phyloP scores from a whole-genome alignment of 2,113 vertebrate species.

The Gobius niger region DNA sequence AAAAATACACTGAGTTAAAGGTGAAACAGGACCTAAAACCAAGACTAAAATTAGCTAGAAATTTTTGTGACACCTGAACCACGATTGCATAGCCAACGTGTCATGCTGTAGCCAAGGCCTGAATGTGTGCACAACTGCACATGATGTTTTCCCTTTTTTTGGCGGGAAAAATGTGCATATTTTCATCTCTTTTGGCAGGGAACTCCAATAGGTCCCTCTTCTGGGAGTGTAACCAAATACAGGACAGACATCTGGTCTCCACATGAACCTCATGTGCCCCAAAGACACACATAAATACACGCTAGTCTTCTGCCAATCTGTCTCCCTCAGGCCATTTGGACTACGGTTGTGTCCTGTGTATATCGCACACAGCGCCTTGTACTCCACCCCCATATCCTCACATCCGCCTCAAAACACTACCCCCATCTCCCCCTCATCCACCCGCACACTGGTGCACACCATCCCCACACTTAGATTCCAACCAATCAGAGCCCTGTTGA shows the following conservation, averaged over 20 bases:
- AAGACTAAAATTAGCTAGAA: too few species aligned
- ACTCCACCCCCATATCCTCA: conserved; percentile 25
- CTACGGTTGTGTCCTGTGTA: conserved; percentile 24
- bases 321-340: conserved; percentile 26
- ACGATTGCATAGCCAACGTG: not conserved
- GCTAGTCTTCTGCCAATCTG: conserved; percentile 6
- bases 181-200: conserved; percentile 22
- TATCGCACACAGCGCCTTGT: conserved; percentile 47
- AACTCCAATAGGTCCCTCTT: conserved; percentile 17
- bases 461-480: conserved; percentile 46
- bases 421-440: conserved; percentile 25
- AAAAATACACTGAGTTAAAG: too few species aligned
- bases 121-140: not conserved
- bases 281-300: conserved; percentile 6
- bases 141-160: not conserved
- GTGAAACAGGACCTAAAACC: too few species aligned
- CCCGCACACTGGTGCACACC: conserved; percentile 38
- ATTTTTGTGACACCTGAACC: too few species aligned
- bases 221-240: conserved; percentile 39
- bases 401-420: conserved; percentile 35
- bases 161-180: conserved; percentile 1
- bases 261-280: conserved; percentile 50
- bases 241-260: conserved; percentile 69
- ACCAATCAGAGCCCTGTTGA: conserved; percentile 35
- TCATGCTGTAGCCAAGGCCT: not conserved